phyloP scores from a whole-genome alignment of 2,888 invertebrate species.

The Limnephilus marmoratus region DNA sequence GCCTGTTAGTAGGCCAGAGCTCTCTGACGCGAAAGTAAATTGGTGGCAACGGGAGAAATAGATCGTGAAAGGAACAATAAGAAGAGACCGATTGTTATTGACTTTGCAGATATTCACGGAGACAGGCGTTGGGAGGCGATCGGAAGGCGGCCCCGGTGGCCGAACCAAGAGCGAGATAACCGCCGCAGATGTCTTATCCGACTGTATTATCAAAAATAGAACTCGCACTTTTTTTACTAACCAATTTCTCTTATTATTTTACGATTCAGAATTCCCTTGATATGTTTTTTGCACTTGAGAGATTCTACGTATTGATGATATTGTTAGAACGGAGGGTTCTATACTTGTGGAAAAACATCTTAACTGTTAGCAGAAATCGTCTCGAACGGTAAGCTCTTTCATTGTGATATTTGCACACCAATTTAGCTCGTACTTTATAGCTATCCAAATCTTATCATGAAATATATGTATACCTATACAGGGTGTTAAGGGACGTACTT shows the following conservation, averaged over 20 bases:
- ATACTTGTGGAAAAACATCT: not conserved
- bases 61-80: slow-evolving; percentile 64
- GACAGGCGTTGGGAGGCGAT: slow-evolving; percentile 45
- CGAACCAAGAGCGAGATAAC: slow-evolving; percentile 55
- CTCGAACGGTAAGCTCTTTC: no score
- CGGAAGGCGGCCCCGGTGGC: slow-evolving; percentile 39
- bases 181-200: slow-evolving; percentile 14
- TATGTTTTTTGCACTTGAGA: no score
- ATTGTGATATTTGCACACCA: no score
- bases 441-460: no score
- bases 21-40: slow-evolving; percentile 66
- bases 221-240: not conserved
- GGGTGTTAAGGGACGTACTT: no score
- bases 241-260: not conserved
- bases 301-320: not conserved
- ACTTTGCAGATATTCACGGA: slow-evolving; percentile 58
- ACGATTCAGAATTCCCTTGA: not conserved
- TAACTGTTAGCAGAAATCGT: not conserved
- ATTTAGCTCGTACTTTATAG: no score
- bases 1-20: slow-evolving; percentile 62
- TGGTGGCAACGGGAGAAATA: slow-evolving; percentile 63
- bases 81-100: slow-evolving; percentile 59
- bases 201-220: slow-evolving; percentile 7
- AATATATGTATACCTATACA: no score
- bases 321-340: not conserved